Evolutionary conservation across 2,888 invertebrate genomes (phyloP).

Genomic region (Hypomecis atomaria): DNA sequence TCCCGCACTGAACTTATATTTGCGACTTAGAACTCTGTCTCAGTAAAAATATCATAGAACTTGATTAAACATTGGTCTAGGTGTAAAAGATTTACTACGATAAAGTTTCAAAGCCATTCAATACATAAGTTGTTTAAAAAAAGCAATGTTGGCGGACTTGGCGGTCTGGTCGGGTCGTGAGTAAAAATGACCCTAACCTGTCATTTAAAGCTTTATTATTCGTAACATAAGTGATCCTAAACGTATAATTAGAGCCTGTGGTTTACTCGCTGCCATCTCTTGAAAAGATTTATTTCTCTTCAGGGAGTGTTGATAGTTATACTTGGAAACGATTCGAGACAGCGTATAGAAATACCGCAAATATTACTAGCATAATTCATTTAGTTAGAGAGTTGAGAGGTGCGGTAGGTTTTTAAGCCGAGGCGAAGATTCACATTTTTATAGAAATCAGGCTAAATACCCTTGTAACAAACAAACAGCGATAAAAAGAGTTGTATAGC

Average conservation of each 20-base stretch:
- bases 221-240: conserved; percentile 38
- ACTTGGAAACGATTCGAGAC: background rate
- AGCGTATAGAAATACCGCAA: background rate
- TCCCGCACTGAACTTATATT: background rate
- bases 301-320: background rate
- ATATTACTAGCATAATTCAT: no score
- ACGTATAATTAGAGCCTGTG: conserved; percentile 15
- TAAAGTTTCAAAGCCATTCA: conserved; percentile 28
- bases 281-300: background rate
- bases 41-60: background rate
- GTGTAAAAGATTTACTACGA: conserved; percentile 12
- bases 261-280: conserved; percentile 13
- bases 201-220: conserved; percentile 40
- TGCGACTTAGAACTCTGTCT: conserved; percentile 10
- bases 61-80: background rate
- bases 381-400: no score
- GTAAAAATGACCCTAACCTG: conserved; percentile 45
- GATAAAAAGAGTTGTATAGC: no score
- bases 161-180: conserved; percentile 48
- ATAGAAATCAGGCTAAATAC: no score
- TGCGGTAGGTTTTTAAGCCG: no score
- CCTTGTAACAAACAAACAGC: no score
- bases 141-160: conserved; percentile 46
- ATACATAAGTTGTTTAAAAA: conserved; percentile 17
- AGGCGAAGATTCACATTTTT: no score